Base-by-base conservation (phyloP, 2,888 invertebrate species). In the Steinernema scapterisci region DNA sequence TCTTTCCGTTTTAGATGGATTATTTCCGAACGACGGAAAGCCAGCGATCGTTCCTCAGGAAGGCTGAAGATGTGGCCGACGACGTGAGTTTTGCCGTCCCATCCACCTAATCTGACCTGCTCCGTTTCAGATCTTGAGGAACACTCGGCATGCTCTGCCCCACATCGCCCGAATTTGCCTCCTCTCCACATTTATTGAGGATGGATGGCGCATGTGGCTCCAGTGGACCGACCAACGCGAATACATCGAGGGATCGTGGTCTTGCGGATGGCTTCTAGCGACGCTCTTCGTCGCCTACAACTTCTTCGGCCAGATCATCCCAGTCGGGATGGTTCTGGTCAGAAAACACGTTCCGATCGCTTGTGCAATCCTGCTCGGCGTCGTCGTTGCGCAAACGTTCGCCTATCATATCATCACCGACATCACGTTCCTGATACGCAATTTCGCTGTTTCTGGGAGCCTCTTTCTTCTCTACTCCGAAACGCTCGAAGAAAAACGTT, bases 171-270 rank as follows among this genome's bases (percentile, higher is more conserved):
- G 99, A 80, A 90, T 99, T 78, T 99, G 97, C 89, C 92, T 99
- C 77, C 95, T 99, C 88, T 95, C 96, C 84, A 99, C 99, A 84
- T 99, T 99, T 90, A 91, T 99, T 79, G 99, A 99, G 90, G 99
- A 99, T 91, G 99, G 99, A 0, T 91, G 99, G 77, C 92, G 99
- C 78, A 99, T 99, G 99, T 99, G 95, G 93, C 27, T 73, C 87
- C 99, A 99, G 88, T 90, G 88, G 88, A 88, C 80, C 82, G 88
- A 77, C 85, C 89, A 76, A 88, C 56, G 89, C 82, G 88, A 81
- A 45, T 87, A 86, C 75, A 86, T 87, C 82, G 78, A 85, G 80
- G 87, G 88, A 74, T 85, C 84, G 2, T 87, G 87, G 99, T 93
- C 93, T 63, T 96, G 97, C 90, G 97, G 97, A 54, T 92, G 92